A percentile compares a stretch with the other conserved stretches of the same genome.
Conservation (phyloP, 2,113 vertebrate genomes). For the Toxotes chatareus region DNA sequence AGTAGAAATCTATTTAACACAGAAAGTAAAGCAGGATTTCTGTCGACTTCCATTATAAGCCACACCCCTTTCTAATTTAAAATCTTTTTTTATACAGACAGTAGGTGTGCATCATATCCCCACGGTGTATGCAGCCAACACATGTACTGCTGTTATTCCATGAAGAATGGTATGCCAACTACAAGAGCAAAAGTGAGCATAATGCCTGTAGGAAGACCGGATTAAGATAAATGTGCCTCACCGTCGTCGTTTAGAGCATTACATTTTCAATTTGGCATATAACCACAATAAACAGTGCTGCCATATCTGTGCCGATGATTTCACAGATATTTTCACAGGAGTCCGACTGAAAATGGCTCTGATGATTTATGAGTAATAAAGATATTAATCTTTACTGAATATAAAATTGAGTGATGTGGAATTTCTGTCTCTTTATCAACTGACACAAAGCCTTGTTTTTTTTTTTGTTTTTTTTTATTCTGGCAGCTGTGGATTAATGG, state of each 20-base stretch:
- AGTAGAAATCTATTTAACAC: too few relatives aligned
- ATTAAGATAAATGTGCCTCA: slow-evolving; percentile 33
- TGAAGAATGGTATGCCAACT: slow-evolving; percentile 4
- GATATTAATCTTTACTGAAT: slow-evolving; percentile 43
- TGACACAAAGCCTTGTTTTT: background rate
- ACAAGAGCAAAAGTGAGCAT: background rate
- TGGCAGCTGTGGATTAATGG: slow-evolving; percentile 36
- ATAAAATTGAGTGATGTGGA: slow-evolving; percentile 42
- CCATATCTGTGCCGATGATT: slow-evolving; percentile 35
- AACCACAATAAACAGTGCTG: slow-evolving; percentile 3
- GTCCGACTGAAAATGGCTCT: background rate
- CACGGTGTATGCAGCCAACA: slow-evolving; percentile 13
- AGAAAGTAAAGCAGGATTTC: background rate
- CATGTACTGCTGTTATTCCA: background rate
- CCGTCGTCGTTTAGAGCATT: background rate
- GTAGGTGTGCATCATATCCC: background rate
- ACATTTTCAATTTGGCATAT: slow-evolving; percentile 24
- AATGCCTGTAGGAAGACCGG: background rate
- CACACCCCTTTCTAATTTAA: background rate
- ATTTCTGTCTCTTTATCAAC: slow-evolving; percentile 30
- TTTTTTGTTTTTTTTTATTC: background rate
- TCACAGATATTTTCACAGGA: slow-evolving; percentile 40
- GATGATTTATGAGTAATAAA: slow-evolving; percentile 52
- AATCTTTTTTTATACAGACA: background rate
- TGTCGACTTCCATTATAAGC: background rate